Evolutionary conservation across 2,888 invertebrate genomes (phyloP), one percentile per base, ranked within the genome.

Genomic region (Tenthredo livida): DNA sequence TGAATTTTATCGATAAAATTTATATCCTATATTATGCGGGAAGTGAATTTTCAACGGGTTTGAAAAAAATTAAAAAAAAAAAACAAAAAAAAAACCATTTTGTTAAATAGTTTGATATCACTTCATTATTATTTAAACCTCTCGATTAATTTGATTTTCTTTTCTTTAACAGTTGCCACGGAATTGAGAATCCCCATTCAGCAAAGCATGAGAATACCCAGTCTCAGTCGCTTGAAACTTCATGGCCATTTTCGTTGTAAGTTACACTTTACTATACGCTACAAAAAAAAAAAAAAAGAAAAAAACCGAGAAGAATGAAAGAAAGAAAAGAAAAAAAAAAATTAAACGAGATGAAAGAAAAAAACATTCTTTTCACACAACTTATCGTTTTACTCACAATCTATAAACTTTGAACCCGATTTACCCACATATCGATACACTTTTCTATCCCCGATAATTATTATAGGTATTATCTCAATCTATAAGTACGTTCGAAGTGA

Each of bases 201-300:
- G 90, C 91, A 88, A 93, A 93, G 90, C 92, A 93, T 90, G 93
- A 93, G 90, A 92, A 92, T 90, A 91, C 91, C 86, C 90, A 92
- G 88, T 93, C 92, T 88, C 92, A 93, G 91, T 92, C 93, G 91
- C 93, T 93, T 89, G 93, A 93, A 90, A 89, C 93, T 88, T 93
- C 93, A 90, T 93, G 93, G 93, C 93, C 93, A 86, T 93, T 92
- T 89, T 93, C 92, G 86, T 89, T 93, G 93, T 93, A 91, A 93
- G 93, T 92, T 85, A 61, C 58, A 80, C 80, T 80, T 80, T 80
- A 80, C 61, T 80, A 80, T 65, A 61, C 80, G 15, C 12, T 77
- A 54, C 33, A 54, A 29, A 77, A 50, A n/a, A n/a, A n/a, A 50
- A 50, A 17, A 50, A 5, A 50, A 50, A 17, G n/a, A 50, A 50